Evolutionary conservation across 2,113 vertebrate species (phyloP), one percentile per base, ranked within the genome.

Genomic region (Xyliphius kryptos): DNA sequence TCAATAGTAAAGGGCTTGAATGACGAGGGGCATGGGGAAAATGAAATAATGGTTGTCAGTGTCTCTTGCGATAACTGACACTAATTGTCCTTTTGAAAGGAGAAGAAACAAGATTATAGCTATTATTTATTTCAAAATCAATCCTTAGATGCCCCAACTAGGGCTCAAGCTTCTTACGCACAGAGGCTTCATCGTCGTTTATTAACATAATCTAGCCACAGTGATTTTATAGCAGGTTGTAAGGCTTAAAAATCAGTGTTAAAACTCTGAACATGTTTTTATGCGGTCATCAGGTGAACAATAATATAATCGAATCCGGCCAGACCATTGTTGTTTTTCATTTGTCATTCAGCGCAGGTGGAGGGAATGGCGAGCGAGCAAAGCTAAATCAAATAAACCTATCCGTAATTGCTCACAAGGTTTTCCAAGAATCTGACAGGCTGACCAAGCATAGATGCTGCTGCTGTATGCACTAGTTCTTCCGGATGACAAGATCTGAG

Each of bases 381-480:
- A 49, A 22, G 22, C 16, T 56, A 79, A 80, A 79, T 74, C 48
- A 69, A 71, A 81, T 74, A 73, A 78, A 74, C 72, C 72, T 55
- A 60, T 54, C 32, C 40, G 71, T 74, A 64, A 83, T 80, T 77
- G 80, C 81, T 78, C 76, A 77, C 81, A 77, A 72, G 61, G 52
- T 74, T 80, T 84, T 82, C 84, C 74, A 80, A 82, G 79, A 85
- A 82, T 74, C 22, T 50, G 53, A 68, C 44, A 52, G 57, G 60
- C 67, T 61, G 70, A 72, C 79, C 80, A 68, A 76, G 79, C 85
- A 82, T 78, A 83, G 81, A 74, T 76, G 65, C 69, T 41, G 70
- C 71, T 13, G 57, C 69, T 72, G 75, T 81, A 79, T 81, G 73
- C 74, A 69, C 75, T 78, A 74, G 54, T 48, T 75, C 11, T 62